A percentile compares a stretch with the other conserved stretches of the same genome.
Conservation (phyloP, 1,140 invertebrate genomes). For the Drosophila sechellia region DNA sequence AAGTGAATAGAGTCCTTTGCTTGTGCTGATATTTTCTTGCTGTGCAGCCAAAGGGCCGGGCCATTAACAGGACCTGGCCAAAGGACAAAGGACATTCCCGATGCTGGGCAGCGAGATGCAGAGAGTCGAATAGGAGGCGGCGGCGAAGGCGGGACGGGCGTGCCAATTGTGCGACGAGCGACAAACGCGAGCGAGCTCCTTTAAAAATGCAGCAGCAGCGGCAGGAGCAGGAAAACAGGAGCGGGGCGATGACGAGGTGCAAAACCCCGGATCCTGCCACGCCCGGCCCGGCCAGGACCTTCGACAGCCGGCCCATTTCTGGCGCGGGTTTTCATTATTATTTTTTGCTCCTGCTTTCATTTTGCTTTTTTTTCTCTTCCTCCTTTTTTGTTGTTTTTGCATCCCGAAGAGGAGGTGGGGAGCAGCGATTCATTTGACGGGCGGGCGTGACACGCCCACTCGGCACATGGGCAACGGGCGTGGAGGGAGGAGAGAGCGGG, state of each 20-base stretch:
- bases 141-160: conserved; percentile 62
- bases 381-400: conserved; percentile 25
- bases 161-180: conserved; percentile 59
- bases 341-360: conserved; percentile 1
- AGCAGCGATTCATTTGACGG: conserved; percentile 77
- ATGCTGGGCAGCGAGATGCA: conserved; percentile 34
- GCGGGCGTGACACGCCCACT: conserved; percentile 69
- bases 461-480: conserved; percentile 6
- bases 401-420: conserved; percentile 16
- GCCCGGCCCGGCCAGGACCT: conserved; percentile 42
- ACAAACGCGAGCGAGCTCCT: conserved; percentile 45
- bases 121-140: conserved; percentile 47
- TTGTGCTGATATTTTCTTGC: neutral
- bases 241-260: conserved; percentile 51
- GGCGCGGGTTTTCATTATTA: conserved; percentile 58
- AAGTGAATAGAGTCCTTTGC: neutral
- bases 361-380: neutral
- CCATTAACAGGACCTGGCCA: conserved; percentile 10
- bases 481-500: neutral
- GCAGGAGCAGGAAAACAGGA: conserved; percentile 16
- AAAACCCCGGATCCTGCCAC: conserved; percentile 56
- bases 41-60: conserved; percentile 6
- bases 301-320: conserved; percentile 73
- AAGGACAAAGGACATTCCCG: conserved; percentile 52
- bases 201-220: conserved; percentile 20